phyloP scores from a whole-genome alignment of 2,113 vertebrate genomes.

The Cynopterus brachyotis region DNA sequence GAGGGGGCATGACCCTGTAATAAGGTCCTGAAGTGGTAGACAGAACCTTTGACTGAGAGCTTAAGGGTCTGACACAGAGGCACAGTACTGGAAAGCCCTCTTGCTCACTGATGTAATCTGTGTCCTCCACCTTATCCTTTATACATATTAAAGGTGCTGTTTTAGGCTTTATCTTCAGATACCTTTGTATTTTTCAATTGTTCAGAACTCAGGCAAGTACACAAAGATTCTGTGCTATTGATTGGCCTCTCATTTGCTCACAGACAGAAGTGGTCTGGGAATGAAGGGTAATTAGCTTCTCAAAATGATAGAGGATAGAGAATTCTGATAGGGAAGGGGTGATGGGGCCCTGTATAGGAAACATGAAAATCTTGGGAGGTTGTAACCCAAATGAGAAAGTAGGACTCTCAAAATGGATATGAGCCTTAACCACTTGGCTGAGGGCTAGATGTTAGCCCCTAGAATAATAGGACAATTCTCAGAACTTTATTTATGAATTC shows the following conservation, averaged over 20 bases:
- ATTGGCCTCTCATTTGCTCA: background rate
- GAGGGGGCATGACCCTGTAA: background rate
- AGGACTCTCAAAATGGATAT: background rate
- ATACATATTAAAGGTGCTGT: background rate
- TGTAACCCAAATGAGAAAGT: constrained; percentile 6
- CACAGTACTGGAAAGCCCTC: background rate
- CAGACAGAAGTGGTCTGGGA: background rate
- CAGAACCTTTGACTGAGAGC: background rate
- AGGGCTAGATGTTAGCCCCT: background rate
- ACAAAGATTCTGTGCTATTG: background rate
- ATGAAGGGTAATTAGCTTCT: background rate
- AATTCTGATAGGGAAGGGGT: background rate
- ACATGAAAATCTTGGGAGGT: background rate
- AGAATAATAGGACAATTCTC: constrained; percentile 20
- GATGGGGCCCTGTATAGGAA: background rate
- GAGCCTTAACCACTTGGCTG: background rate
- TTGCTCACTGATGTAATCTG: background rate
- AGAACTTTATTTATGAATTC: constrained; percentile 43
- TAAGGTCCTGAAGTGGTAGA: background rate
- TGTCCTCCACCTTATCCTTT: background rate
- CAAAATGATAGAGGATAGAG: background rate
- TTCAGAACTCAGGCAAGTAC: constrained; percentile 18
- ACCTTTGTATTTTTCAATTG: constrained; percentile 14
- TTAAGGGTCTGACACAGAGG: background rate
- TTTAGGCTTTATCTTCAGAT: constrained; percentile 25